phyloP scores from a whole-genome alignment of 2,113 vertebrate species.

The Cacatua alba region DNA sequence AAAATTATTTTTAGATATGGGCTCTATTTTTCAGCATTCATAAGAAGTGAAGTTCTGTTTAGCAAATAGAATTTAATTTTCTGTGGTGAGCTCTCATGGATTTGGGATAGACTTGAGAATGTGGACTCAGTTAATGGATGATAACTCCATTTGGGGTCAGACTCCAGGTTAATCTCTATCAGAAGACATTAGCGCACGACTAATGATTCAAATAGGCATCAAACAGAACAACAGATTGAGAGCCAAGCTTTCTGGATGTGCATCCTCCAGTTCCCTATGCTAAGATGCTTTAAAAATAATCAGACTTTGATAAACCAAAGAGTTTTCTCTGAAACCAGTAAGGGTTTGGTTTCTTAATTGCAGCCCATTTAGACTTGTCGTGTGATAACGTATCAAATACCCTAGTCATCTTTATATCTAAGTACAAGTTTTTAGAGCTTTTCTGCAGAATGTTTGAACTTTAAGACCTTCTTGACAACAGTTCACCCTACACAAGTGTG shows the following conservation, averaged over 20 bases:
- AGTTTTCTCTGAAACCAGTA: background rate
- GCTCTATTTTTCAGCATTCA: background rate
- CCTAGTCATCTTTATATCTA: background rate
- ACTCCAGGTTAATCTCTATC: background rate
- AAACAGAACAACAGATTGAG: background rate
- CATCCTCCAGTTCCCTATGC: background rate
- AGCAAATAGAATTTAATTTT: constrained; percentile 1
- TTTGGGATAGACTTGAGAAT: background rate
- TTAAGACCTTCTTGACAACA: background rate
- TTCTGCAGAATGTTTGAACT: background rate
- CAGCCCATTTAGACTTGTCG: background rate
- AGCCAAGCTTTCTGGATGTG: background rate
- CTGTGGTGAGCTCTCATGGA: background rate
- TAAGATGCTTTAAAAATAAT: constrained; percentile 10
- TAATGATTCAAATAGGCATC: background rate
- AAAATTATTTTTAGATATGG: background rate
- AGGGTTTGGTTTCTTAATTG: background rate
- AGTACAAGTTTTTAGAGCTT: background rate
- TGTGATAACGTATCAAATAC: background rate
- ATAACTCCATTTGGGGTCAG: background rate
- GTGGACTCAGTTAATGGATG: background rate
- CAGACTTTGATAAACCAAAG: background rate
- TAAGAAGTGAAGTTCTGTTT: background rate
- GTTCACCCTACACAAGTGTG: background rate
- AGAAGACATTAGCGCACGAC: background rate